Base-by-base conservation (phyloP, 2,888 invertebrate genomes). In the Ophion ventricosus region DNA sequence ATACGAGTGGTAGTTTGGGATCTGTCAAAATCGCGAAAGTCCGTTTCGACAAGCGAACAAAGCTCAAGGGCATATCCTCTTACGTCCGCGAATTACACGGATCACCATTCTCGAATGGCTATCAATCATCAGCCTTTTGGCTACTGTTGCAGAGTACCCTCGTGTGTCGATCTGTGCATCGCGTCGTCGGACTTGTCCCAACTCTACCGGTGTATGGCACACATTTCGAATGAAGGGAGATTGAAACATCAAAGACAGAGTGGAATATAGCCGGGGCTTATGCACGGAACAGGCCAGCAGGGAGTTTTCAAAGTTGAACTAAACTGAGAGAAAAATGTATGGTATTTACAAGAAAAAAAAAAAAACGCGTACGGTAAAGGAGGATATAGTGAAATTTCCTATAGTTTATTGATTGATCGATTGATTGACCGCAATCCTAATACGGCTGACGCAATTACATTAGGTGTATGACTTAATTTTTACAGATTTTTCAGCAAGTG, bases 1-100 rank as follows among this genome's bases (percentile, higher is more conserved):
- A 86, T 77, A 76, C 75, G 77, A 77, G 63, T 69, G 76, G 74
- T 54, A 76, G 40, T 81, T 81, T 83, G 72, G 88, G 77, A 88
- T 90, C 88, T 88, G 91, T 91, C 91, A 89, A 88, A 87, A 87
- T 88, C 82, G 87, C 83, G 80, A 76, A 82, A 70, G 81, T 86
- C 87, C 84, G 87, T 87, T 86, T 87, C 89, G 91, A 92, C 92
- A 90, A 89, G 83, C 82, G 88, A 85, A 92, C 90, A 90, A 90
- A 88, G 88, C 87, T 89, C 86, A 84, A 86, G 82, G 80, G 87
- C 82, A 88, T 88, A 89, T 90, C 89, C 89, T 89, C 90, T 90
- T 89, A 90, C 88, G 87, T 85, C 72, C 86, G 90, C 90, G 90
- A 93, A 90, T 93, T 91, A 92, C 89, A 92, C 90, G 93, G 92